Base-by-base conservation (phyloP, 2,113 vertebrate genomes). In the Dipodomys spectabilis region DNA sequence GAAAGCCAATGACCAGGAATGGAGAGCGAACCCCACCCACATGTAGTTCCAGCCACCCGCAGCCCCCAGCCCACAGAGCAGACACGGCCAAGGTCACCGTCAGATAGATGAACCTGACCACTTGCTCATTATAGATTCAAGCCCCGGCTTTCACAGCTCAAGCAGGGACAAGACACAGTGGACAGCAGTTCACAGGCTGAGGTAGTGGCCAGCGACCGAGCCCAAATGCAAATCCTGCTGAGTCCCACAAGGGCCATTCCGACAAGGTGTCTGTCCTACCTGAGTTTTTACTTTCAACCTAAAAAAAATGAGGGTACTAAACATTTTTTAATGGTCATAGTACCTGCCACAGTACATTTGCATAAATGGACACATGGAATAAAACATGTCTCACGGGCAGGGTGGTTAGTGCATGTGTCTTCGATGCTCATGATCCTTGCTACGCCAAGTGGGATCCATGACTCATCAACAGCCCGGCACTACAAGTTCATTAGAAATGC, bases 391-490 rank as follows among this genome's bases (percentile, higher is more conserved):
- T 10, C 60, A 1, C 8, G 39, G 2, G 25, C n/a, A 80, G 18
- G 69, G 49, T 49, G 12, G 49, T 8, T 11, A 27, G 0, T 4
- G 4, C 16, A 6, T 3, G 16, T 28, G 2, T 10, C 1, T 28
- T 45, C 74, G 4, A 18, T 9, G 27, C 30, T 80, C 65, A 79
- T 75, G 62, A 44, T 18, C 28, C 49, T 39, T 53, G 44, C 44
- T 80, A n/a, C n/a, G 65, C 53, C 73, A 72, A 68, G 15, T 5
- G 2, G 15, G 39, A n/a, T 23, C 30, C 25, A 2, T 2, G 23
- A 2, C 6, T 12, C 86, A 44, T 11, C 2, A n/a, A 9, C 11
- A 28, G 44, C 35, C 32, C 15, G 11, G 39, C 45, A 23, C 6
- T 16, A 12, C 44, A 32, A 22, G 28, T 39, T 44, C 27, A 32